Evolutionary conservation across 2,113 vertebrate species (phyloP).

Genomic region (Vombatus ursinus): DNA sequence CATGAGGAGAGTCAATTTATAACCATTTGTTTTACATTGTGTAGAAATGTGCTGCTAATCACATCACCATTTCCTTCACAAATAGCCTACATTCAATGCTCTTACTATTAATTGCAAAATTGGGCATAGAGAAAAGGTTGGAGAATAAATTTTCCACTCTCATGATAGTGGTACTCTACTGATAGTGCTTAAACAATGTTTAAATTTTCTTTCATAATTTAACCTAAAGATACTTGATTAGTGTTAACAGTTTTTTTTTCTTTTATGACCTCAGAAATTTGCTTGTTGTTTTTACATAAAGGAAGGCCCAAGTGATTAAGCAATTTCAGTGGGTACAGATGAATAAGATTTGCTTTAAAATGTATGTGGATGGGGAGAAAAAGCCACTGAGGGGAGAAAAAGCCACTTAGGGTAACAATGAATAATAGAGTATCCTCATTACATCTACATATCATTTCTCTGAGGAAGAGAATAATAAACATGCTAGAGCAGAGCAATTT

Average conservation of each 20-base stretch:
- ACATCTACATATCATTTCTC: no score
- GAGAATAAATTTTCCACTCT: not conserved
- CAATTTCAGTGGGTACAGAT: constrained; percentile 60
- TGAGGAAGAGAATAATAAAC: no score
- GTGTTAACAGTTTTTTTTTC: constrained; percentile 1
- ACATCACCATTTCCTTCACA: not conserved
- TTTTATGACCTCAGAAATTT: constrained; percentile 48
- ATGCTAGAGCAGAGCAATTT: no score
- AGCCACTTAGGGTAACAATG: no score
- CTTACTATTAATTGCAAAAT: not conserved
- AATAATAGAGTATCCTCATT: no score
- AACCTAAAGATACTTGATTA: constrained; percentile 58
- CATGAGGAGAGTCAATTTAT: not conserved
- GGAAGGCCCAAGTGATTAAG: constrained; percentile 59
- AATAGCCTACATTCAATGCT: not conserved
- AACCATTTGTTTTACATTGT: constrained; percentile 27
- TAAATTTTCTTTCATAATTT: constrained; percentile 58
- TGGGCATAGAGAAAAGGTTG: constrained; percentile 7
- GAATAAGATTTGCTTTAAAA: constrained; percentile 65
- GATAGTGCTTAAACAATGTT: constrained; percentile 60
- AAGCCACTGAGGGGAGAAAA: no score
- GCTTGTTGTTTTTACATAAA: constrained; percentile 68
- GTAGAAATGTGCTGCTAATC: not conserved
- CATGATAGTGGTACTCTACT: constrained; percentile 49
- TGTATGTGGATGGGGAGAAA: constrained; percentile 47